These are phyloP conservation scores for Melitaea cinxia DNA, from an alignment of 1,140 invertebrate genomes.

Conservation along the genomic window DNA sequence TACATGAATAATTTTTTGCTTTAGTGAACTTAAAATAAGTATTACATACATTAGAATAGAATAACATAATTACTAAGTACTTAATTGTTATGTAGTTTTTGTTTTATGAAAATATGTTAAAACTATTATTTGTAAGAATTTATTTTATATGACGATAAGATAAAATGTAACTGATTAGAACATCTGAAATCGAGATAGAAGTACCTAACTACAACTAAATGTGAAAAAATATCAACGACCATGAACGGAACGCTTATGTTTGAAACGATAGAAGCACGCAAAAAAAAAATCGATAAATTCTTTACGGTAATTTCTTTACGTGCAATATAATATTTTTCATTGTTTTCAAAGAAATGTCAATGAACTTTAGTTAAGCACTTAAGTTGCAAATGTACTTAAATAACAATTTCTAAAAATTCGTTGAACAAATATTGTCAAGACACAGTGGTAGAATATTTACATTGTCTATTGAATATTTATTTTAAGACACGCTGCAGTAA, in stretches of 20 bases:
- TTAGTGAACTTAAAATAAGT: not conserved
- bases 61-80: no score
- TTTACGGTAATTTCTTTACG: no score
- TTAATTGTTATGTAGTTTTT: no score
- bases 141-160: no score
- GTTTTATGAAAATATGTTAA: no score
- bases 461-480: not conserved
- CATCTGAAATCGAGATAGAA: not conserved
- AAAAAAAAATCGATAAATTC: no score
- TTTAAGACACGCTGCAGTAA: not conserved
- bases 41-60: no score
- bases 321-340: no score
- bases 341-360: not conserved
- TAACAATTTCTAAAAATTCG: not conserved
- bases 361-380: not conserved
- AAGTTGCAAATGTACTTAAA: not conserved
- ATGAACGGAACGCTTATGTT: not conserved
- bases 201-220: not conserved
- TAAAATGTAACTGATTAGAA: not conserved
- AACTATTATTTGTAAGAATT: no score
- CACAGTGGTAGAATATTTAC: not conserved
- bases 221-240: slow-evolving; percentile 3
- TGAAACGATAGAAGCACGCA: no score
- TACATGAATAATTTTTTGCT: not conserved
- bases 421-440: not conserved